Conservation (phyloP, 1,140 invertebrate species). For the Bombus cullumanus region DNA sequence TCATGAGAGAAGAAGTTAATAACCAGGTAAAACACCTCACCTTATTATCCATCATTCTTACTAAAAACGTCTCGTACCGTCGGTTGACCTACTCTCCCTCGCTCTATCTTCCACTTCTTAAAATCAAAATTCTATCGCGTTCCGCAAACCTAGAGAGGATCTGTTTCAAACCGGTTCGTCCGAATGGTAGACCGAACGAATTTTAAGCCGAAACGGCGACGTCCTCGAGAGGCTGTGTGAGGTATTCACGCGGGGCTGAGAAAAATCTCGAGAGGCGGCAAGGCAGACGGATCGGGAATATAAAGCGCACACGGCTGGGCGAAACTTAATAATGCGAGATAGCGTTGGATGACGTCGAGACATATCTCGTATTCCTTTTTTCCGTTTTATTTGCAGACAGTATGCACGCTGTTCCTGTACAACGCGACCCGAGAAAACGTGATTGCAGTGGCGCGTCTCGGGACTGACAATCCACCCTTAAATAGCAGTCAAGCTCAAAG, state of each 20-base stretch:
- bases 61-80: not conserved
- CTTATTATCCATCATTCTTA: not conserved
- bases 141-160: not conserved
- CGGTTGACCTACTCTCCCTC: not conserved
- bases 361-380: not conserved
- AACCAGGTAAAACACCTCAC: constrained; percentile 85
- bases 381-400: constrained; percentile 84
- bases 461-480: constrained; percentile 84
- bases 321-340: constrained; percentile 60
- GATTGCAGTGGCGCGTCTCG: constrained; percentile 91
- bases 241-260: constrained; percentile 28
- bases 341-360: constrained; percentile 42
- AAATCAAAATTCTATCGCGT: not conserved
- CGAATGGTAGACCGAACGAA: not conserved
- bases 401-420: constrained; percentile 92
- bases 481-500: constrained; percentile 80
- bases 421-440: constrained; percentile 93
- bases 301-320: constrained; percentile 50
- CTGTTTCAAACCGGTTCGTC: not conserved
- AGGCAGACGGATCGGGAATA: constrained; percentile 52
- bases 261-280: constrained; percentile 48
- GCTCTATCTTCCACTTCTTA: not conserved
- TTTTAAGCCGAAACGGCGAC: constrained; percentile 19
- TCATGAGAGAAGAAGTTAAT: constrained; percentile 87
- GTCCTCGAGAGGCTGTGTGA: not conserved